These are phyloP conservation scores for Drosophila kurseongensis DNA, from an alignment of 1,140 invertebrate genomes.

Conservation along the genomic window DNA sequence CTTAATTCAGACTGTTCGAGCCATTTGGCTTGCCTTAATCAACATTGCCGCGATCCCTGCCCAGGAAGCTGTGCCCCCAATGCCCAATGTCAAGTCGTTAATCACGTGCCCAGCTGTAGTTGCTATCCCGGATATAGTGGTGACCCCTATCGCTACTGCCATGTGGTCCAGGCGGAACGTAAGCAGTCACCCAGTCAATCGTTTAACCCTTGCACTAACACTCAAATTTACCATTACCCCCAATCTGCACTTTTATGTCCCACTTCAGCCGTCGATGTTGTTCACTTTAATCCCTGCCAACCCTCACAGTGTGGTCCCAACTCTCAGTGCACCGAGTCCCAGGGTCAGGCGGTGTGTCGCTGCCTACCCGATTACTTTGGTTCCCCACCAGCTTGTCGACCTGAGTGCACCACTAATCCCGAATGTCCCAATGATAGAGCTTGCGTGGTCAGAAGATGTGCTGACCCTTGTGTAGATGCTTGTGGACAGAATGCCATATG, in stretches of 20 bases:
- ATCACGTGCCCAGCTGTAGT: slow-evolving; percentile 91
- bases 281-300: slow-evolving; percentile 86
- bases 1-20: slow-evolving; percentile 91
- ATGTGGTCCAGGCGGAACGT: slow-evolving; percentile 85
- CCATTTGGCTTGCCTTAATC: slow-evolving; percentile 90
- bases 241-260: slow-evolving; percentile 38
- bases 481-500: slow-evolving; percentile 95
- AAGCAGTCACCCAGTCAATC: slow-evolving; percentile 48
- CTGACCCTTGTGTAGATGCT: slow-evolving; percentile 91
- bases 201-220: slow-evolving; percentile 75
- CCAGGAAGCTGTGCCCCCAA: slow-evolving; percentile 91
- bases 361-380: slow-evolving; percentile 90
- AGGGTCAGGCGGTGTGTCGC: slow-evolving; percentile 88
- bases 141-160: slow-evolving; percentile 87
- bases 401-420: slow-evolving; percentile 93
- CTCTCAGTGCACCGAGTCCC: slow-evolving; percentile 88
- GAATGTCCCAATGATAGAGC: slow-evolving; percentile 92
- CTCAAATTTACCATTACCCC: slow-evolving; percentile 42
- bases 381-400: slow-evolving; percentile 90
- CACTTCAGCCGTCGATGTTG: slow-evolving; percentile 64
- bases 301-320: slow-evolving; percentile 92
- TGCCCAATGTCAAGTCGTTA: slow-evolving; percentile 91
- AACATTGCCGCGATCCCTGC: slow-evolving; percentile 93
- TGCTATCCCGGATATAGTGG: slow-evolving; percentile 90
- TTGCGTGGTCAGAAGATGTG: slow-evolving; percentile 92